Conservation (phyloP, 1,140 invertebrate species). For the Stegodyphus dumicola region DNA sequence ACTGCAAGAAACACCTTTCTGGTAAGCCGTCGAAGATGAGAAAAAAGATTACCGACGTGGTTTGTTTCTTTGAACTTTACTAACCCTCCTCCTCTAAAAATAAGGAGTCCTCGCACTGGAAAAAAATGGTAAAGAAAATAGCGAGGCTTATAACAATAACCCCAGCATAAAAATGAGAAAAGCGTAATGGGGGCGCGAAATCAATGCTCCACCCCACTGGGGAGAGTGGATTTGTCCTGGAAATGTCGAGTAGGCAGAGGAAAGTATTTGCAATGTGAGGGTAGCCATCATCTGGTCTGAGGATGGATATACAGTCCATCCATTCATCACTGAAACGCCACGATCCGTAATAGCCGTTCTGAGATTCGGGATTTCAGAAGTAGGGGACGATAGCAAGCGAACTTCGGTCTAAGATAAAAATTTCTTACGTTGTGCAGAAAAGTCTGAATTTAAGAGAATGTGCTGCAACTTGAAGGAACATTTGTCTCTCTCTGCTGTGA, state of each 20-base stretch:
- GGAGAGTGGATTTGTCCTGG: conserved; percentile 13
- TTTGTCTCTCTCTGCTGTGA: no score
- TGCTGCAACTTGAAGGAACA: no score
- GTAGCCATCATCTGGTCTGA: conserved; percentile 3
- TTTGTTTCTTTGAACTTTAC: not conserved
- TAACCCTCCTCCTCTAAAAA: no score
- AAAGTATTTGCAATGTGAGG: conserved; percentile 11
- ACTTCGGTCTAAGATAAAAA: no score
- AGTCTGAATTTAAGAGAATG: no score
- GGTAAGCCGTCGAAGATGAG: not conserved
- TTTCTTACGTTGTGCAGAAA: no score
- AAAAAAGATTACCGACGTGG: not conserved
- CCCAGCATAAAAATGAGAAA: conserved; percentile 1
- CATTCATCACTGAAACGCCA: conserved; percentile 1
- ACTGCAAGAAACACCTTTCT: no score
- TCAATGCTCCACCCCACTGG: not conserved
- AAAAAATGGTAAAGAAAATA: conserved; percentile 17
- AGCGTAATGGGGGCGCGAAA: not conserved
- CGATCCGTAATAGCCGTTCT: not conserved
- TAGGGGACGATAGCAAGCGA: not conserved
- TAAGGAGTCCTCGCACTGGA: no score
- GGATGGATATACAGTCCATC: not conserved
- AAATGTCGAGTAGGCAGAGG: not conserved
- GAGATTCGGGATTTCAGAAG: not conserved
- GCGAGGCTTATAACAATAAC: conserved; percentile 22